These are phyloP conservation scores for Dioctria rufipes DNA, from an alignment of 2,888 invertebrate species.

Conservation along the genomic window DNA sequence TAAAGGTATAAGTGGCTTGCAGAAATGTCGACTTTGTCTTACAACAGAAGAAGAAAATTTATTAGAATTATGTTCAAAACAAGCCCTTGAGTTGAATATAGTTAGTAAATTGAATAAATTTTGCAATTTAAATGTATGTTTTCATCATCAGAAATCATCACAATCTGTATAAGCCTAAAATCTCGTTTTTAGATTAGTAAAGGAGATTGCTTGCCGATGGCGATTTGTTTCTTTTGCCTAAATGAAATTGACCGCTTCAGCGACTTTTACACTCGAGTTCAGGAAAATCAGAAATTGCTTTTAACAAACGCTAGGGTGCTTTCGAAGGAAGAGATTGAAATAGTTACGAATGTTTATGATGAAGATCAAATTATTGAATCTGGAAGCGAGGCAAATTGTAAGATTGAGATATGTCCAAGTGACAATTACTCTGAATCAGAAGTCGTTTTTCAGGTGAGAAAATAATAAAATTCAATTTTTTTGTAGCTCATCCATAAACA, in stretches of 20 bases:
- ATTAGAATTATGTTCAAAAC: constrained; percentile 43
- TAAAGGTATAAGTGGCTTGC: background rate
- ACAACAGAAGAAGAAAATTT: constrained; percentile 14
- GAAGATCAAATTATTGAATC: background rate
- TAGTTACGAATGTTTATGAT: constrained; percentile 1
- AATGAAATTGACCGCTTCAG: constrained; percentile 55
- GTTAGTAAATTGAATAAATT: constrained; percentile 45
- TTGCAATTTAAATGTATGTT: constrained; percentile 47
- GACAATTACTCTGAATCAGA: no score
- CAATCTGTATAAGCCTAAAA: background rate
- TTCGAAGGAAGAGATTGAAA: constrained; percentile 11
- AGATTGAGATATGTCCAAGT: background rate
- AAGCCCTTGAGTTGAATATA: constrained; percentile 21
- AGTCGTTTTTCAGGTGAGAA: no score
- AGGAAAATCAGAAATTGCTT: constrained; percentile 56
- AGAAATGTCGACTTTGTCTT: constrained; percentile 53
- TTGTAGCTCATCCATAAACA: no score
- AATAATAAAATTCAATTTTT: no score
- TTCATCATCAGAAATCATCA: background rate
- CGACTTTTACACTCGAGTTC: constrained; percentile 54
- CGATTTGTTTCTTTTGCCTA: constrained; percentile 54
- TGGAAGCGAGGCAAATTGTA: background rate
- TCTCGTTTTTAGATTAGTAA: constrained; percentile 29
- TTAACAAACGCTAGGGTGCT: background rate
- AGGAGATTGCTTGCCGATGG: constrained; percentile 39